phyloP scores from a whole-genome alignment of 2,888 invertebrate genomes.

The Seladonia tumulorum region DNA sequence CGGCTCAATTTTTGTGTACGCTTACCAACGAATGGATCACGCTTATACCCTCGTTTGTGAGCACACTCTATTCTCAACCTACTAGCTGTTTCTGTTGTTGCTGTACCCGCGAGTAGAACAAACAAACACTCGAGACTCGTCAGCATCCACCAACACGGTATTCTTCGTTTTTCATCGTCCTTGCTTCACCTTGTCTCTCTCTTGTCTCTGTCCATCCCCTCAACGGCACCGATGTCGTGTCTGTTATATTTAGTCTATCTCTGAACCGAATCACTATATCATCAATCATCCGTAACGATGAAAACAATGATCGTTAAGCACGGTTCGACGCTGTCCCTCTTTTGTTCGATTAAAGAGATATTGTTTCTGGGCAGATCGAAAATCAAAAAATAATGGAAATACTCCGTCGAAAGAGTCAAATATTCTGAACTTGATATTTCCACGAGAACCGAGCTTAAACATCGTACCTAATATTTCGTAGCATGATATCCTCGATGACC shows the following conservation, averaged over 20 bases:
- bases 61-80: background rate
- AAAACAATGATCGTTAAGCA: background rate
- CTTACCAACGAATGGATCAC: slow-evolving; percentile 14
- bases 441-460: slow-evolving; percentile 24
- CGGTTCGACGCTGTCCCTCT: slow-evolving; percentile 10
- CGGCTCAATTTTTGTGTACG: slow-evolving; percentile 16
- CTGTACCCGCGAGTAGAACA: background rate
- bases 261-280: slow-evolving; percentile 1
- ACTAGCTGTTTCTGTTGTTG: background rate
- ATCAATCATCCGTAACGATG: slow-evolving; percentile 1
- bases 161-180: slow-evolving; percentile 32
- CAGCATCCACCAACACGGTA: background rate
- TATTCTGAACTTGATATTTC: background rate
- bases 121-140: slow-evolving; percentile 32
- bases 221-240: slow-evolving; percentile 61
- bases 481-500: background rate
- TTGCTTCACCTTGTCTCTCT: slow-evolving; percentile 23
- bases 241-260: background rate
- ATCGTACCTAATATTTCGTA: background rate
- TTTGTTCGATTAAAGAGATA: background rate
- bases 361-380: background rate
- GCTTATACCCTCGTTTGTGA: slow-evolving; percentile 25
- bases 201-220: background rate
- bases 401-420: background rate
- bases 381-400: background rate